Conservation (phyloP, 2,797 vertebrate species). For the Rhodeus uyekii region DNA sequence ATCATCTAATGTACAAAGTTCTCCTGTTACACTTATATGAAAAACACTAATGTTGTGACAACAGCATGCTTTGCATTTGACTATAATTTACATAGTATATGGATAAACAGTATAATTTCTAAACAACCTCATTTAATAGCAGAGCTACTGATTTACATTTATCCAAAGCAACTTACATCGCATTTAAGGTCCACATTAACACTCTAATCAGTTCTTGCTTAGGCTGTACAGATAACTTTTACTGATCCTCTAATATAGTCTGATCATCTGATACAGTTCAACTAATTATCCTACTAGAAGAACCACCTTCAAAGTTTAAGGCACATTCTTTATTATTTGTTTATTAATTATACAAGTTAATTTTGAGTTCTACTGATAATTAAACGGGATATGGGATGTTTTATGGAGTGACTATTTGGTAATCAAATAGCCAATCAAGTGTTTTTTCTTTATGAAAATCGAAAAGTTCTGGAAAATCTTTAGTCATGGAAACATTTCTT, state of each 20-base stretch:
- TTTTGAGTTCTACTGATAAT: not conserved
- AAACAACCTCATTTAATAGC: not conserved
- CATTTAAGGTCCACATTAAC: too few species aligned
- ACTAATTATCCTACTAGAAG: too few species aligned
- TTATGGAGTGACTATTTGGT: not conserved
- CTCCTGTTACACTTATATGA: not conserved
- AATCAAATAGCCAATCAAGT: not conserved
- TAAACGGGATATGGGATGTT: not conserved
- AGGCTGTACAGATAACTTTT: too few species aligned
- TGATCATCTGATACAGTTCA: too few species aligned
- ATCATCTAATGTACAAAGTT: not conserved
- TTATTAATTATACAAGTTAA: not conserved
- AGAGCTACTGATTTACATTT: too few species aligned
- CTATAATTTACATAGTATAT: not conserved
- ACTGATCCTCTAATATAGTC: too few species aligned
- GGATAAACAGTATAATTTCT: not conserved
- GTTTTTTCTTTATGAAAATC: not conserved
- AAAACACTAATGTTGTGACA: not conserved
- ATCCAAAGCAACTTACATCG: too few species aligned
- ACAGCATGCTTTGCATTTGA: not conserved
- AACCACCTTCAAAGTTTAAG: not conserved
- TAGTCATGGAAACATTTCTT: conserved; percentile 64
- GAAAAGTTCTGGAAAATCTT: not conserved
- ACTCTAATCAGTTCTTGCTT: too few species aligned
- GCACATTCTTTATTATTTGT: not conserved